Evolutionary conservation across 2,888 invertebrate species (phyloP).

Genomic region (Eupithecia centaureata): DNA sequence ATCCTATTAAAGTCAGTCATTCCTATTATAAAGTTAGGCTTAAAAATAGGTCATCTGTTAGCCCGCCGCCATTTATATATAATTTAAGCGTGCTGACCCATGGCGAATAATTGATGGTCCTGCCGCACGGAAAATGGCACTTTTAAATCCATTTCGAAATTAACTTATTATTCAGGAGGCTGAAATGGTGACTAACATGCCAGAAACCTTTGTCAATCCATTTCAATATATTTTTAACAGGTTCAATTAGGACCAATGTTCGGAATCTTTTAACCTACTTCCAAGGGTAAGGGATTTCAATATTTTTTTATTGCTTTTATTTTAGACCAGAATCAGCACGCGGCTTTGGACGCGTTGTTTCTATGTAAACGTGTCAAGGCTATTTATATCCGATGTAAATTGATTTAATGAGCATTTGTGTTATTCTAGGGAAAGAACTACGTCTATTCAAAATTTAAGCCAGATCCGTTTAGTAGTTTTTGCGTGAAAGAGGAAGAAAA

Average conservation of each 20-base stretch:
- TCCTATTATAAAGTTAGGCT: conserved; percentile 46
- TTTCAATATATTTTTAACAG: conserved; percentile 4
- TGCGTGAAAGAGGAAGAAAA: too few relatives aligned
- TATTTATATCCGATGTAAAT: too few relatives aligned
- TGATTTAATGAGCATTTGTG: too few relatives aligned
- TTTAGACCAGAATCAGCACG: too few relatives aligned
- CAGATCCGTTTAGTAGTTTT: too few relatives aligned
- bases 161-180: conserved; percentile 53
- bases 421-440: too few relatives aligned
- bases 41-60: conserved; percentile 11
- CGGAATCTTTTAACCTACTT: background rate
- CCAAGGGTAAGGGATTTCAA: background rate
- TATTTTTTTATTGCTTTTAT: too few relatives aligned
- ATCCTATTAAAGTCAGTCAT: conserved; percentile 60
- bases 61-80: conserved; percentile 16
- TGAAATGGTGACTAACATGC: conserved; percentile 45
- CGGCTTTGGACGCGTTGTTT: too few relatives aligned
- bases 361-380: too few relatives aligned
- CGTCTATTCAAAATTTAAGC: too few relatives aligned
- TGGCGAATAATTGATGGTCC: conserved; percentile 67
- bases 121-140: conserved; percentile 60
- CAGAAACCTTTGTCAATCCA: conserved; percentile 50
- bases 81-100: conserved; percentile 26
- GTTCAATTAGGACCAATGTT: conserved; percentile 1
- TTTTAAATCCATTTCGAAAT: conserved; percentile 62